phyloP scores from a whole-genome alignment of 2,113 vertebrate species.

The Eurypyga helias region DNA sequence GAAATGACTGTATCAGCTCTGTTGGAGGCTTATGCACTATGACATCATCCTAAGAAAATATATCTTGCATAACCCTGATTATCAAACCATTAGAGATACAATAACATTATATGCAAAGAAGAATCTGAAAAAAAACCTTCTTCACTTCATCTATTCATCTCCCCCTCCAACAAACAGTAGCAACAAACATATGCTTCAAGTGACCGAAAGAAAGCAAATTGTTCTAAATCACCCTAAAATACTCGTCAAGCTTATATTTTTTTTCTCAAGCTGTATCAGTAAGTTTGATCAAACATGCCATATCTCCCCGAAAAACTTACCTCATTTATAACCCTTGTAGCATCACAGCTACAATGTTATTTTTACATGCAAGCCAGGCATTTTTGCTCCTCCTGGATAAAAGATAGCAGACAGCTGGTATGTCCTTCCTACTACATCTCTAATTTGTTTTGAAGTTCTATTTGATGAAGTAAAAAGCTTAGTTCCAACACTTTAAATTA shows the following conservation, averaged over 20 bases:
- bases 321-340: neutral
- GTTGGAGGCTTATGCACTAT: conserved; percentile 48
- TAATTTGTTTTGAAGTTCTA: conserved; percentile 51
- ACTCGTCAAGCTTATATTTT: neutral
- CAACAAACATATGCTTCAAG: neutral
- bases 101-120: neutral
- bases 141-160: neutral
- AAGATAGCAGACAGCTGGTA: neutral
- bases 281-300: neutral
- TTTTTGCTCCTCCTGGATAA: conserved; percentile 14
- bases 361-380: neutral
- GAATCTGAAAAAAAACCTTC: neutral
- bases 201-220: neutral
- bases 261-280: neutral
- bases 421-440: neutral
- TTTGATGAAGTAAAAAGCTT: conserved; percentile 36
- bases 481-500: conserved; percentile 42
- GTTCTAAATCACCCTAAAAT: neutral
- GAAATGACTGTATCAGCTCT: conserved; percentile 53
- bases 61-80: neutral
- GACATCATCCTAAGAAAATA: conserved; percentile 56
- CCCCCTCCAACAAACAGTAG: neutral
- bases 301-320: neutral
- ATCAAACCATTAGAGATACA: neutral
- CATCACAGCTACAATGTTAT: neutral